Evolutionary conservation across 35 echinoderm and acorn worm genomes (phyloP), one percentile per base, ranked within the genome.

Genomic region (Lytechinus pictus): DNA sequence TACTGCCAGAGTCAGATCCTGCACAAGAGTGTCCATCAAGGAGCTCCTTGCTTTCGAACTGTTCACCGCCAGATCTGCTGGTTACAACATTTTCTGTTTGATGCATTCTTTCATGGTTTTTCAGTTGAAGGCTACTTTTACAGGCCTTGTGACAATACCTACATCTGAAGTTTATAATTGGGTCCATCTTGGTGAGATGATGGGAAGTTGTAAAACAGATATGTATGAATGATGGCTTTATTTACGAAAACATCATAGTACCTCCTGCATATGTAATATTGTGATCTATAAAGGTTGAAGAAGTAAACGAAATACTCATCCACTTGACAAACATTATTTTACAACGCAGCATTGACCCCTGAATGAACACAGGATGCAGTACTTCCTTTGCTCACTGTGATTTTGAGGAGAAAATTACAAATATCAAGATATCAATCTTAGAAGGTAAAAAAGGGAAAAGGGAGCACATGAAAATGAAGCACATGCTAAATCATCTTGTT

Each of bases 101-200:
- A 24, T 79, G 66, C 21, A 24, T 79, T 79, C 4, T 79, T 24
- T 79, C 66, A 79, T 79, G 66, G 3, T 79, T 24, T 4, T 79
- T 1, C 3, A 79, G 66, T 24, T 79, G 16, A 79, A 7, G 2
- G n/a, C 66, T 79, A 24, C n/a, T 79, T 16, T 79, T 79, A 7
- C 66, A 79, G 66, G 66, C 66, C 66, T 79, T 79, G 66, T 79
- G 66, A 79, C 66, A 79, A 79, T 79, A 79, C n/a, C 66, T 79
- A 24, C 66, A 79, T 24, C 66, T 79, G 66, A 24, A 79, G 19
- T 8, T 24, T n/a, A 6, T 71, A 71, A 19, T 71, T 71, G 19
- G 4, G 1, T 79, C 66, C 66, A 79, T 79, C 66, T 7, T 79
- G 66, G 19, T 24, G 66, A 79, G 66, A 79, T 79, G 3, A 79